Evolutionary conservation across 1,140 invertebrate species (phyloP).

Genomic region (Drosophila pseudoobscura): DNA sequence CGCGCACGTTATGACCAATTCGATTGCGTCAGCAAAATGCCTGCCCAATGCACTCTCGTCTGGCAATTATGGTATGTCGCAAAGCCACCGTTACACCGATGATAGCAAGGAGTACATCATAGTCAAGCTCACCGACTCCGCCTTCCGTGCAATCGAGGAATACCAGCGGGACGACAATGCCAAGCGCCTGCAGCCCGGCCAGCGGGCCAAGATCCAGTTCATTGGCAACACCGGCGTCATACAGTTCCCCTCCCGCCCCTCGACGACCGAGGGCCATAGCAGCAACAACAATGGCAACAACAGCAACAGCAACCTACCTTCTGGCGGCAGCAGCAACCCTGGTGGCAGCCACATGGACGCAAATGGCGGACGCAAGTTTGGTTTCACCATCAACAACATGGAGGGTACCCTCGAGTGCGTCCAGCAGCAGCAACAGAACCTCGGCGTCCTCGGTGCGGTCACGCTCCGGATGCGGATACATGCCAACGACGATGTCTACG

Average conservation of each 20-base stretch:
- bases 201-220: slow-evolving; percentile 75
- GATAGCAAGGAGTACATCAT: slow-evolving; percentile 95
- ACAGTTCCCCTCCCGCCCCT: slow-evolving; percentile 70
- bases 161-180: slow-evolving; percentile 89
- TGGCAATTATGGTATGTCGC: slow-evolving; percentile 97
- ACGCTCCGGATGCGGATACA: slow-evolving; percentile 93
- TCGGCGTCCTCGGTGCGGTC: slow-evolving; percentile 92
- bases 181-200: slow-evolving; percentile 86
- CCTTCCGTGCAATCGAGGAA: slow-evolving; percentile 94
- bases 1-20: slow-evolving; percentile 84
- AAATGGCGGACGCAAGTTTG: slow-evolving; percentile 69
- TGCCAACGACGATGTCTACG: slow-evolving; percentile 97
- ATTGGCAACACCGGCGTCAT: slow-evolving; percentile 75
- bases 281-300: slow-evolving; percentile 42
- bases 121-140: slow-evolving; percentile 97
- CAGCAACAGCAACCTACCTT: slow-evolving; percentile 10
- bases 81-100: slow-evolving; percentile 89
- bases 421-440: slow-evolving; percentile 87
- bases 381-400: slow-evolving; percentile 76
- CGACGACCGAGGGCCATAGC: slow-evolving; percentile 46
- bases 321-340: slow-evolving; percentile 18
- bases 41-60: slow-evolving; percentile 92
- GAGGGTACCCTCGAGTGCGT: slow-evolving; percentile 93
- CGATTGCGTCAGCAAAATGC: slow-evolving; percentile 89
- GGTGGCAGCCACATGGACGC: slow-evolving; percentile 17